phyloP scores from a whole-genome alignment of 2,797 vertebrate genomes.

The Pseudomugil tenellus region DNA sequence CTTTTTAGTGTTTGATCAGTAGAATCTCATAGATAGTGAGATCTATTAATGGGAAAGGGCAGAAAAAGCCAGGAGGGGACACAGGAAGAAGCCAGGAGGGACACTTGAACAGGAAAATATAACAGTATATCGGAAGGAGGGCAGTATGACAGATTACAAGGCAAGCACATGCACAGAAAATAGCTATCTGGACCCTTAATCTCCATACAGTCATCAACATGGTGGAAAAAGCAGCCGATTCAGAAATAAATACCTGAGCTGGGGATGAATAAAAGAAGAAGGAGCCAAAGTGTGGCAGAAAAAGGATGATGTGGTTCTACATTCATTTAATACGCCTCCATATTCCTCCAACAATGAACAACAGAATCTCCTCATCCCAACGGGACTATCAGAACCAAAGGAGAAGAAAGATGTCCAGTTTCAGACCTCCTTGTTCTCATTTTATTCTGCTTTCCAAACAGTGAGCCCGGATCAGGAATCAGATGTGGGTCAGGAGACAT shows the following conservation, averaged over 20 bases:
- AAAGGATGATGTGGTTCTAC: not conserved
- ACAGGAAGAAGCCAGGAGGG: conserved; percentile 58
- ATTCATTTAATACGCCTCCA: not conserved
- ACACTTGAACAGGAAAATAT: conserved; percentile 51
- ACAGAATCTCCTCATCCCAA: too few relatives aligned
- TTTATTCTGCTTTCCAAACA: not conserved
- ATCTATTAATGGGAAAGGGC: conserved; percentile 9
- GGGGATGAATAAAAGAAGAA: conserved; percentile 59
- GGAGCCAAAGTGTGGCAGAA: conserved; percentile 1
- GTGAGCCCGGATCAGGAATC: not conserved
- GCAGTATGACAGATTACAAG: conserved; percentile 42
- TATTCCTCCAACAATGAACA: not conserved
- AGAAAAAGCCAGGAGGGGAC: conserved; percentile 12
- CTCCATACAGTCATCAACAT: conserved; percentile 35
- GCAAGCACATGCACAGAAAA: conserved; percentile 41
- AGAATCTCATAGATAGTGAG: conserved; percentile 34
- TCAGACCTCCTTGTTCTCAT: not conserved
- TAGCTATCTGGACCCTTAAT: conserved; percentile 22
- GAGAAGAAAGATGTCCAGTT: too few relatives aligned
- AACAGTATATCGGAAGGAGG: conserved; percentile 16
- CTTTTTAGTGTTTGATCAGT: conserved; percentile 55
- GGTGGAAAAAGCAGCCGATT: conserved; percentile 27
- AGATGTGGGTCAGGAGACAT: not conserved
- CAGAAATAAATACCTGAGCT: conserved; percentile 81
- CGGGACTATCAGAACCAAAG: too few relatives aligned